A percentile compares a stretch with the other conserved stretches of the same genome.
phyloP scores from a whole-genome alignment of 2,113 vertebrate species.

The Onychorhynchus coronatus region DNA sequence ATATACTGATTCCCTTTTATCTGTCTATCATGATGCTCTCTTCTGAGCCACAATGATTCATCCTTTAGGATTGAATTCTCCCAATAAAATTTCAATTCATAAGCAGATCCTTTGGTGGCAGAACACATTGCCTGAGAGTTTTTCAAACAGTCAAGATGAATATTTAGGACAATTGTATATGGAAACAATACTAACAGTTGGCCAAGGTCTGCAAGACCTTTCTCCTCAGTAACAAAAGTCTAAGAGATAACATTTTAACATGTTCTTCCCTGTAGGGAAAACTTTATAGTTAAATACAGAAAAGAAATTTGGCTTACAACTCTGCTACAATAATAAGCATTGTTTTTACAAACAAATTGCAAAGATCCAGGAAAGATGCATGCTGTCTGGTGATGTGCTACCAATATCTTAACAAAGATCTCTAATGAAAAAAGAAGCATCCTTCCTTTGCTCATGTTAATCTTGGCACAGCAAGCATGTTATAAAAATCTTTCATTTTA shows the following conservation, averaged over 20 bases:
- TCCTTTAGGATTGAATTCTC: neutral
- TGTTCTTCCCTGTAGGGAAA: neutral
- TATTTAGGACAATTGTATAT: neutral
- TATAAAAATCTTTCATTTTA: neutral
- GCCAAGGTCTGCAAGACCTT: neutral
- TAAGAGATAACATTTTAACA: neutral
- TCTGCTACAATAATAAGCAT: neutral
- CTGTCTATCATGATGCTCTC: neutral
- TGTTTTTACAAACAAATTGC: neutral
- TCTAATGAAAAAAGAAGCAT: neutral
- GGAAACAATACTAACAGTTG: neutral
- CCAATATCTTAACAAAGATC: neutral
- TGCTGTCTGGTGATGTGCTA: neutral
- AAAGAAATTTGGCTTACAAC: neutral
- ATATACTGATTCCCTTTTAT: neutral
- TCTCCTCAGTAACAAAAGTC: neutral
- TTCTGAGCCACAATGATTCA: neutral
- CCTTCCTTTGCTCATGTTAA: neutral
- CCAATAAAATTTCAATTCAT: neutral
- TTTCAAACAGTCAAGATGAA: neutral
- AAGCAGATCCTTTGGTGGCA: neutral
- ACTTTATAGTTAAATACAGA: neutral
- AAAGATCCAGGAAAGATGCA: neutral
- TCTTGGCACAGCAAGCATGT: neutral
- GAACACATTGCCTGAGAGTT: neutral